Conservation (phyloP, 2,113 vertebrate species). For the Brachyhypopomus occidentalis region DNA sequence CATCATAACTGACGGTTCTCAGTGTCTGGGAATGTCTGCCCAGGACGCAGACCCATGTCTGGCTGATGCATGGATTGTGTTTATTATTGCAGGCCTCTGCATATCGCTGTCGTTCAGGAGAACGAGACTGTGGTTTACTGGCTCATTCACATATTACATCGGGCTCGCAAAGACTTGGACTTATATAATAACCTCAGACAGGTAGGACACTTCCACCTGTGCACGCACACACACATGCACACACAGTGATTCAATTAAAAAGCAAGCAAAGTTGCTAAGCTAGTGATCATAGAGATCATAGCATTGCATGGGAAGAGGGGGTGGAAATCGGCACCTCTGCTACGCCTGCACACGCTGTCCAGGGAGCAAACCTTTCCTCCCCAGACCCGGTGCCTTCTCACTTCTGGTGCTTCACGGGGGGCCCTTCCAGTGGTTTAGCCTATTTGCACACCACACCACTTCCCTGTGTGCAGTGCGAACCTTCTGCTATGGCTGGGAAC, state of each 20-base stretch:
- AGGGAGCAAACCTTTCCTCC: constrained; percentile 16
- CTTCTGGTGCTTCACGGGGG: neutral
- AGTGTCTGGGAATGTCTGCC: neutral
- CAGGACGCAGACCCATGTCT: neutral
- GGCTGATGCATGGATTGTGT: constrained; percentile 7
- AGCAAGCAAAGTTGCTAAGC: neutral
- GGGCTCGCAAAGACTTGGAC: constrained; percentile 72
- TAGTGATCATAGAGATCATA: neutral
- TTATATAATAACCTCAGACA: constrained; percentile 86
- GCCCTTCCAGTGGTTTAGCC: constrained; percentile 1
- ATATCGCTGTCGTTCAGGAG: constrained; percentile 85
- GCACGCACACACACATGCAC: constrained; percentile 19
- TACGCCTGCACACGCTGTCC: neutral
- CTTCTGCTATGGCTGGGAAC: constrained; percentile 8
- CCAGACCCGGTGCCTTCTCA: neutral
- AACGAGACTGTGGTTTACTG: constrained; percentile 63
- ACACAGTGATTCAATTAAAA: too few species aligned
- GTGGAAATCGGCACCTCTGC: constrained; percentile 6
- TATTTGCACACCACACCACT: constrained; percentile 6
- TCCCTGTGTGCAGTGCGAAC: neutral
- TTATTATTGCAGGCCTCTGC: constrained; percentile 77
- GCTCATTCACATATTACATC: constrained; percentile 72
- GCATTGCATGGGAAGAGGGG: neutral
- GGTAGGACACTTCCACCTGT: constrained; percentile 67
- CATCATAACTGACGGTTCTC: neutral